Base-by-base conservation (phyloP, 2,113 vertebrate species). In the Gobio gobio region DNA sequence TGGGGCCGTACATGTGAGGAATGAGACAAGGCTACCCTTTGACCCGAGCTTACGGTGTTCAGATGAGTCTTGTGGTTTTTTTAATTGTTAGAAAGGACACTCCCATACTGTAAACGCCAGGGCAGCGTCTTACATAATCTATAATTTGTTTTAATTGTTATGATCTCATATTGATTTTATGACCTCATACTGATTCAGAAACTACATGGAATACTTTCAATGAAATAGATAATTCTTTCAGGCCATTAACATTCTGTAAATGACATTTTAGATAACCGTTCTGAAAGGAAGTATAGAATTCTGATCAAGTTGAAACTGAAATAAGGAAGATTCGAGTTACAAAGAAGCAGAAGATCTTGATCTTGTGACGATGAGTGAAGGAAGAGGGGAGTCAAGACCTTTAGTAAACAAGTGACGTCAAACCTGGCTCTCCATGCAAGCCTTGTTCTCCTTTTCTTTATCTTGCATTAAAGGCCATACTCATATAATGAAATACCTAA, bases 31-130 rank as follows among this genome's bases (percentile, higher is more conserved):
- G 58, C 59, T 26, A 14, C 58, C n/a, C 58, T 80, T 64, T 64
- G 78, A 79, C 43, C 22, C 26, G 78, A 64, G 36, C 78, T 79
- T 47, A 64, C 47, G 58, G 58, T 79, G 58, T 40, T 78, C 36
- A 58, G 51, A 74, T 24, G 18, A n/a, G 75, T 63, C 14, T 63
- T 63, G 56, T 10, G 14, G n/a, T 14, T 79, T 29, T 29, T 29
- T 29, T 47, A 12, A 47, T 3, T 47, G 22, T 7, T 8, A 47
- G 10, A 73, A 47, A 74, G 22, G 72, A 49, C n/a, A 1, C 72
- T 24, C 43, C 72, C 72, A 47, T 26, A 40, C 64, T 68, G 64
- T 10, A 72, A n/a, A 72, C 9, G 36, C 20, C 36, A 43, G 20
- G 20, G 72, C 43, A 26, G 72, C 26, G 43, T 47, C 13, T 49